These are phyloP conservation scores for Euphydryas editha DNA, from an alignment of 2,888 invertebrate species.

Conservation along the genomic window DNA sequence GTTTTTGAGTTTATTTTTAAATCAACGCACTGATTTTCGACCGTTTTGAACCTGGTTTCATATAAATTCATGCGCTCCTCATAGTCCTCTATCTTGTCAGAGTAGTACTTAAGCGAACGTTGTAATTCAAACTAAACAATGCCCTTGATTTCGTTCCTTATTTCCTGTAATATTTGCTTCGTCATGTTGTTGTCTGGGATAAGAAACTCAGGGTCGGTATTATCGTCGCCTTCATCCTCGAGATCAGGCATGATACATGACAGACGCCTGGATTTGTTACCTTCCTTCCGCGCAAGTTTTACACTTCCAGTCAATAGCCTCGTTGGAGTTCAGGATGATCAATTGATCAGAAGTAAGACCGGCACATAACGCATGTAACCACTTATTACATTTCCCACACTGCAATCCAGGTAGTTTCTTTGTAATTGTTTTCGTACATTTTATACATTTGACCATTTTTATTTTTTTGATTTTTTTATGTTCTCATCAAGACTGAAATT, in stretches of 20 bases:
- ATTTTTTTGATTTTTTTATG: too few relatives aligned
- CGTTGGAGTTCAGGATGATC: constrained; percentile 33
- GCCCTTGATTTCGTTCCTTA: constrained; percentile 27
- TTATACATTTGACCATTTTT: too few relatives aligned
- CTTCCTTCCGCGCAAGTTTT: constrained; percentile 27
- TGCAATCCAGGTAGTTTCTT: constrained; percentile 34
- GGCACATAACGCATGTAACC: too few relatives aligned
- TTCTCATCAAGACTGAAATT: too few relatives aligned
- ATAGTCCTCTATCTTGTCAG: constrained; percentile 37
- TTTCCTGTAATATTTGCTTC: constrained; percentile 19
- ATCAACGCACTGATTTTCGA: not conserved
- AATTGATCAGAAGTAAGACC: constrained; percentile 39
- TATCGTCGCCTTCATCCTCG: constrained; percentile 45
- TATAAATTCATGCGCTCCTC: constrained; percentile 20
- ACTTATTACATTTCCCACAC: constrained; percentile 40
- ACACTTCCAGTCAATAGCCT: too few relatives aligned
- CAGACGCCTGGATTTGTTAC: constrained; percentile 32
- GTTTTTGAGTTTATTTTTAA: not conserved
- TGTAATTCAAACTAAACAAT: constrained; percentile 31
- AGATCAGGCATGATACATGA: constrained; percentile 39
- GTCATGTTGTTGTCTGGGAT: constrained; percentile 5
- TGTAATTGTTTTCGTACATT: constrained; percentile 29
- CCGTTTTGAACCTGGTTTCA: constrained; percentile 21
- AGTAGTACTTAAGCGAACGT: constrained; percentile 34
- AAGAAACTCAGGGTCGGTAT: not conserved